phyloP scores from a whole-genome alignment of 2,888 invertebrate species.

The Imbricaverruca yamaguchii region DNA sequence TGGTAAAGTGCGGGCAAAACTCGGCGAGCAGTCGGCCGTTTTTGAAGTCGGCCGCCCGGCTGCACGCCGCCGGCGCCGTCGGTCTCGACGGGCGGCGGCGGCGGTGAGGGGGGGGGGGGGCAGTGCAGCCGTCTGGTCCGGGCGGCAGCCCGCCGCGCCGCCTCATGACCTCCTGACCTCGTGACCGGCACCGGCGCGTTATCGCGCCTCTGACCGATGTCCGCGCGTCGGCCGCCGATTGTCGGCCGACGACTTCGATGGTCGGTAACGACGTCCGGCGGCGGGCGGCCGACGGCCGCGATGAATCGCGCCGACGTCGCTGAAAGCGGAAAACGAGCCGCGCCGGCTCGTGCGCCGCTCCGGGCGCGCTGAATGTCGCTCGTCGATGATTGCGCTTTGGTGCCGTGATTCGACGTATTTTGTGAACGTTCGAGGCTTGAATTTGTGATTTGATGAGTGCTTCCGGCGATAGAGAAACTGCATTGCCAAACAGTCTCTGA shows the following conservation, averaged over 20 bases:
- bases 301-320: too few species aligned
- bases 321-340: too few species aligned
- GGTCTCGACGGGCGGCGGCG: too few species aligned
- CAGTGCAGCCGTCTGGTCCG: not conserved
- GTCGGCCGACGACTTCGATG: not conserved
- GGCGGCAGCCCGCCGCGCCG: not conserved
- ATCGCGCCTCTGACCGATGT: not conserved
- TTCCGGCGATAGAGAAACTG: not conserved
- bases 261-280: too few species aligned
- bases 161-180: too few species aligned
- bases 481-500: not conserved
- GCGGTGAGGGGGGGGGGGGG: not conserved
- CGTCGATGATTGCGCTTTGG: too few species aligned
- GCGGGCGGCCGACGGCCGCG: too few species aligned
- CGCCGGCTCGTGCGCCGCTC: too few species aligned
- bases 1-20: not conserved
- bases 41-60: not conserved
- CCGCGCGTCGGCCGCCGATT: not conserved
- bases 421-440: not conserved
- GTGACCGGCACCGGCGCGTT: not conserved
- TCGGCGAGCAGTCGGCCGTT: not conserved
- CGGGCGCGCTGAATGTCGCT: too few species aligned
- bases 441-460: not conserved
- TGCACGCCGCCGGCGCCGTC: not conserved
- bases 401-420: not conserved